Percentiles rank a stretch among this genome's conserved stretches.
phyloP scores from a whole-genome alignment of 2,797 vertebrate species.

The Borostomias antarcticus region DNA sequence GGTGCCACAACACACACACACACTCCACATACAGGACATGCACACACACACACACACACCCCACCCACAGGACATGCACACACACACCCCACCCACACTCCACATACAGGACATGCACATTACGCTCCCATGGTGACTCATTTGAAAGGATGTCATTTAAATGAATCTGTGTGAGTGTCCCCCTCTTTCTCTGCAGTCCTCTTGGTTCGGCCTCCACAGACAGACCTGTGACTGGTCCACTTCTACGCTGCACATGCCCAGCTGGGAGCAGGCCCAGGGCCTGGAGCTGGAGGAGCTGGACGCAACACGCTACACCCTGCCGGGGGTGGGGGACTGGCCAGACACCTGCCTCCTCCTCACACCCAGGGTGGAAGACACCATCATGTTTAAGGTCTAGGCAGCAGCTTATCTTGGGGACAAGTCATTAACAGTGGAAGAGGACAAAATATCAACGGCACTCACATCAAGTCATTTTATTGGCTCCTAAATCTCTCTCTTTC shows the following conservation, averaged over 20 bases:
- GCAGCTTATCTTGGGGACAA: neutral
- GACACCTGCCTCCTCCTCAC: neutral
- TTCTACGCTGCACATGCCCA: neutral
- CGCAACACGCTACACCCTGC: neutral
- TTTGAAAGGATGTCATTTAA: too few species aligned
- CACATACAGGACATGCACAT: too few species aligned
- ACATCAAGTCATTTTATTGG: slow-evolving; percentile 40
- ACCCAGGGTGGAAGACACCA: neutral
- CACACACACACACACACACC: too few species aligned
- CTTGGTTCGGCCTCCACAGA: neutral
- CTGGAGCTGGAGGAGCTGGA: neutral
- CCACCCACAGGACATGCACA: too few species aligned
- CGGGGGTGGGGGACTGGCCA: neutral
- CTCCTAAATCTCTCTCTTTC: slow-evolving; percentile 26
- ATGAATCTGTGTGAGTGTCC: too few species aligned
- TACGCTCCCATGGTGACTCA: too few species aligned
- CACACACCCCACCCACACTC: too few species aligned
- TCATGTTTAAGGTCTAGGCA: neutral
- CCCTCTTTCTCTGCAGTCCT: neutral
- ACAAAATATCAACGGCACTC: neutral
- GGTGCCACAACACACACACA: too few species aligned
- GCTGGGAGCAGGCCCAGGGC: slow-evolving; percentile 8
- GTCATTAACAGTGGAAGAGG: neutral
- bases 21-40: too few species aligned
- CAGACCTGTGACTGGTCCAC: neutral